A percentile compares a stretch with the other conserved stretches of the same genome.
Conservation (phyloP, 2,888 invertebrate genomes). For the Palloptera scutellata region DNA sequence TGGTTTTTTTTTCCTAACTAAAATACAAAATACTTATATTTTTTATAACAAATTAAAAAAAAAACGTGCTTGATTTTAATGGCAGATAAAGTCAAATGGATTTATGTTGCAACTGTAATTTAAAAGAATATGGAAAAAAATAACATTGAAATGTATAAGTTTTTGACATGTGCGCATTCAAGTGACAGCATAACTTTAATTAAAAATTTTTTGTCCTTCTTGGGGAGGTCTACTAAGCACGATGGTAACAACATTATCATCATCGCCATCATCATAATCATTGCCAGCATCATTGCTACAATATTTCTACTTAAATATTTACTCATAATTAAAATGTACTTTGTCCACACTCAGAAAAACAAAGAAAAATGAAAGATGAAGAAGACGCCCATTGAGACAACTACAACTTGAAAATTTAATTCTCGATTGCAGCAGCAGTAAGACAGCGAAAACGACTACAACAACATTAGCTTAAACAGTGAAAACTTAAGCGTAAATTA, state of each 20-base stretch:
- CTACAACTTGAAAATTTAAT: background rate
- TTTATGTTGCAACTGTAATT: slow-evolving; percentile 41
- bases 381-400: slow-evolving; percentile 31
- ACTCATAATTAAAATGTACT: slow-evolving; percentile 29
- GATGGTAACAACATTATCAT: no score
- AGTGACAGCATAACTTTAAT: no score
- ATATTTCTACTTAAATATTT: slow-evolving; percentile 20
- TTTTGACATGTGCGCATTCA: no score
- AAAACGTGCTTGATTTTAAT: slow-evolving; percentile 56
- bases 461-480: slow-evolving; percentile 13
- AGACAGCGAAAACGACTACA: background rate
- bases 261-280: no score
- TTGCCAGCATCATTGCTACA: background rate
- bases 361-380: slow-evolving; percentile 18
- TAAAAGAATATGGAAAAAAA: background rate
- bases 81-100: slow-evolving; percentile 61
- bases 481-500: slow-evolving; percentile 22
- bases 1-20: slow-evolving; percentile 36
- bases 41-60: slow-evolving; percentile 39
- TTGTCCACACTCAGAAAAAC: slow-evolving; percentile 24
- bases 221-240: no score
- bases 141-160: no score
- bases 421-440: background rate
- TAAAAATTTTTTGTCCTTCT: no score
- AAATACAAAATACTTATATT: slow-evolving; percentile 35